These are phyloP conservation scores for Drymonia ruficornis DNA, from an alignment of 2,888 invertebrate genomes.

Conservation along the genomic window DNA sequence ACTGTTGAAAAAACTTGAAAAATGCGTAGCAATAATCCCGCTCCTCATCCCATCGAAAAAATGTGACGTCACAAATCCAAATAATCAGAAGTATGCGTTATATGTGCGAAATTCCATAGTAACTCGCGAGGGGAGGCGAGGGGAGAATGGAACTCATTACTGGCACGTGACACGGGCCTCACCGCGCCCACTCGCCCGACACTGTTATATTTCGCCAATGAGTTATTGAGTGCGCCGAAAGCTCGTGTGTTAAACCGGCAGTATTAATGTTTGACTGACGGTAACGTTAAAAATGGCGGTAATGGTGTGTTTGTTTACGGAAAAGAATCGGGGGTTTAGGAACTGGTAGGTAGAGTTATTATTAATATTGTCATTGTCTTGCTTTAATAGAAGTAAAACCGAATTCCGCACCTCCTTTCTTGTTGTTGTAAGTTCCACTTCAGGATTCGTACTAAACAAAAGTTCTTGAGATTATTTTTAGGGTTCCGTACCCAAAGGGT, in stretches of 20 bases:
- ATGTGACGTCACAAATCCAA: conserved; percentile 68
- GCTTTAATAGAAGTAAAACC: too few species aligned
- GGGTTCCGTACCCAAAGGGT: too few species aligned
- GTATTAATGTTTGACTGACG: conserved; percentile 56
- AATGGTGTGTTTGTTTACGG: conserved; percentile 2
- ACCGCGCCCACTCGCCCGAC: conserved; percentile 61
- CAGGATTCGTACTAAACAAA: too few species aligned
- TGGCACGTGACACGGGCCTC: conserved; percentile 79
- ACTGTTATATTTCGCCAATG: conserved; percentile 77
- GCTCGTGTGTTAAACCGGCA: conserved; percentile 70
- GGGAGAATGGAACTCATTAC: conserved; percentile 78
- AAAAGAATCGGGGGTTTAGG: neutral
- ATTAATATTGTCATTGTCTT: too few species aligned
- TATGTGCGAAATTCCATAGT: conserved; percentile 81
- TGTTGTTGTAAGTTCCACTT: too few species aligned
- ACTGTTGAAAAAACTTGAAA: neutral
- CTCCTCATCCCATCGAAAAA: conserved; percentile 36
- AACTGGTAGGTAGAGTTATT: neutral
- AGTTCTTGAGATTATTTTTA: too few species aligned
- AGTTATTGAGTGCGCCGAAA: conserved; percentile 80
- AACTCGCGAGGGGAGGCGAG: conserved; percentile 52
- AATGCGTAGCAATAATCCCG: neutral
- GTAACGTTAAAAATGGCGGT: conserved; percentile 32
- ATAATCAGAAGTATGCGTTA: conserved; percentile 70
- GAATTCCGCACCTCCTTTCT: too few species aligned